Conservation (phyloP, 2,113 vertebrate genomes). For the Naja naja region DNA sequence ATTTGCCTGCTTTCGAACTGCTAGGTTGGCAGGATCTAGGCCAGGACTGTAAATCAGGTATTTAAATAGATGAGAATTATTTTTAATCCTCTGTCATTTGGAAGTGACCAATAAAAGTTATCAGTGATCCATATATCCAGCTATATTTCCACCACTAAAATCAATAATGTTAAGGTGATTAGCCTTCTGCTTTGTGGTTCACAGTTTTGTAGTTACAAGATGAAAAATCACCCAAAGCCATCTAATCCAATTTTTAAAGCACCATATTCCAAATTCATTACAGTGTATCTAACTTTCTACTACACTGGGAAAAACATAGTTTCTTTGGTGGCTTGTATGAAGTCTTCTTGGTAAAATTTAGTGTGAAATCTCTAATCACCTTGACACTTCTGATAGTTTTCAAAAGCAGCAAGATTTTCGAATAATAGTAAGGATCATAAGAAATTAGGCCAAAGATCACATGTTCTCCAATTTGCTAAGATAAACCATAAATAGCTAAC, state of each 20-base stretch:
- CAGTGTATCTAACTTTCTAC: not conserved
- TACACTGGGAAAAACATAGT: not conserved
- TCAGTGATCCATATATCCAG: not conserved
- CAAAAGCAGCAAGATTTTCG: not conserved
- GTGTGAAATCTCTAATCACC: not conserved
- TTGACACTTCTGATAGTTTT: not conserved
- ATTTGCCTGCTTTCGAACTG: not conserved
- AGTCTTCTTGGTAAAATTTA: not conserved
- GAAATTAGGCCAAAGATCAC: not conserved
- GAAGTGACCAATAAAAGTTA: not conserved
- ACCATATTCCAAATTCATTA: not conserved
- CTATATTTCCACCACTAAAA: not conserved
- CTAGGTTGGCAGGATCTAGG: not conserved
- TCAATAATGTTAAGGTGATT: not conserved
- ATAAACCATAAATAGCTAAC: not conserved
- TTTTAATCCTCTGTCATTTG: not conserved
- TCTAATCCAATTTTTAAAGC: not conserved
- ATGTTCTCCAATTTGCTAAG: not conserved
- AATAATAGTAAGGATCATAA: not conserved
- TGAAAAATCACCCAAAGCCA: not conserved
- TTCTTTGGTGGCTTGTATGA: not conserved
- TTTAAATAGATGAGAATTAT: not conserved
- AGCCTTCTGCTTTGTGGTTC: not conserved
- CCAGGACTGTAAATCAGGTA: not conserved
- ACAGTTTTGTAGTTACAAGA: not conserved